These are phyloP conservation scores for Tubiluchus corallicola DNA, from an alignment of 2,888 invertebrate genomes.

Conservation along the genomic window DNA sequence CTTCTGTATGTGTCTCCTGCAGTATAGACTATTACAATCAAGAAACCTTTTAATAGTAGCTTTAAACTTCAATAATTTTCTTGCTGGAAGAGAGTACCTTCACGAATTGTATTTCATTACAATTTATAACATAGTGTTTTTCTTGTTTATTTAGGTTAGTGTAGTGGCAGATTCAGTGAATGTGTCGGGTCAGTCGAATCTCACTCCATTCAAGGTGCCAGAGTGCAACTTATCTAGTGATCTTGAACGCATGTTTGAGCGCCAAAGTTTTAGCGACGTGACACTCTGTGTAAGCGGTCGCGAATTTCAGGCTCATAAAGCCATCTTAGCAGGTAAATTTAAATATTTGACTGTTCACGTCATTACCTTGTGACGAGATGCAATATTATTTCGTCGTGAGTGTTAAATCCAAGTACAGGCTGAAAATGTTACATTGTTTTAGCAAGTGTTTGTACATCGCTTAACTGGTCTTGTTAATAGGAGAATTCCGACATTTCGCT, in stretches of 20 bases:
- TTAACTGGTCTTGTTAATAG: no score
- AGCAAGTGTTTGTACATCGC: no score
- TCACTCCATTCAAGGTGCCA: background rate
- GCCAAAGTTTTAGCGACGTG: slow-evolving; percentile 1
- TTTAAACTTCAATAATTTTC: no score
- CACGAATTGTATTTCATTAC: no score
- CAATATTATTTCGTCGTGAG: background rate
- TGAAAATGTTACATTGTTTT: no score
- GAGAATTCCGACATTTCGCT: no score
- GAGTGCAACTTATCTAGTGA: background rate
- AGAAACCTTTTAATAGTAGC: no score
- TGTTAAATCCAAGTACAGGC: background rate
- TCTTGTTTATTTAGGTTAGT: slow-evolving; percentile 41
- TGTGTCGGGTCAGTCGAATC: slow-evolving; percentile 57
- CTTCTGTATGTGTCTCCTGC: no score
- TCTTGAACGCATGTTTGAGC: slow-evolving; percentile 3
- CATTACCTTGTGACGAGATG: background rate
- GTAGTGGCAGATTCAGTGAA: slow-evolving; percentile 99
- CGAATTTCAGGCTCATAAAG: background rate
- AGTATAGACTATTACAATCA: no score
- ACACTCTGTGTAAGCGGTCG: slow-evolving; percentile 1
- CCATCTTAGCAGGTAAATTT: slow-evolving; percentile 1
- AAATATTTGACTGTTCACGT: no score
- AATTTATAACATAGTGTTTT: slow-evolving; percentile 6
- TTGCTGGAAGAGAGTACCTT: no score